phyloP scores from a whole-genome alignment of 2,113 vertebrate species.

The Naja naja region DNA sequence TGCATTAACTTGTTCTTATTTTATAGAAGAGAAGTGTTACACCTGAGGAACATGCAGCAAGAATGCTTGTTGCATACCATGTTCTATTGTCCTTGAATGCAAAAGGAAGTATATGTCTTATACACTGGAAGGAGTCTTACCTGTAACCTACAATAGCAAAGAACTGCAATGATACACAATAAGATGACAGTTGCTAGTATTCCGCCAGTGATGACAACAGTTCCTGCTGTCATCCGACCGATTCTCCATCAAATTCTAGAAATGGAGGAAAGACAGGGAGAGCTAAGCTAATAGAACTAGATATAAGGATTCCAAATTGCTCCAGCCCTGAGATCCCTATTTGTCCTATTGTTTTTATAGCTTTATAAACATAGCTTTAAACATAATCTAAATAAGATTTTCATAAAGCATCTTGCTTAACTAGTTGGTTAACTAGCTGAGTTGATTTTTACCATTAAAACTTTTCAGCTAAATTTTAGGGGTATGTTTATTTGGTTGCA shows the following conservation, averaged over 20 bases:
- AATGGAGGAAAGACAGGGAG: background rate
- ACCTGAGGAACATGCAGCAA: background rate
- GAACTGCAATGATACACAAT: constrained; percentile 95
- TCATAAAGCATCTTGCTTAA: background rate
- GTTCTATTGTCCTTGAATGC: background rate
- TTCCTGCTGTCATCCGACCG: constrained; percentile 99
- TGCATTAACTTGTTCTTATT: background rate
- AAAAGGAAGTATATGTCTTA: background rate
- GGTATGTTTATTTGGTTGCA: background rate
- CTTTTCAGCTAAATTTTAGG: background rate
- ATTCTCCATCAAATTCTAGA: constrained; percentile 95
- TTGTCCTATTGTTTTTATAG: background rate
- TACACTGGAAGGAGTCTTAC: constrained; percentile 62
- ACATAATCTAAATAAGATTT: background rate
- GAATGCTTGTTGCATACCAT: background rate
- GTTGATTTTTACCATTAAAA: background rate
- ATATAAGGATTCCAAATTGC: background rate
- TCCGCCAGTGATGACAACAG: constrained; percentile 99
- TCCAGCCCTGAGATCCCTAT: background rate
- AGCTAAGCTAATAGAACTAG: accelerated
- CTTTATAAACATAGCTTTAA: background rate
- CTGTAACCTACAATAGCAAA: constrained; percentile 99
- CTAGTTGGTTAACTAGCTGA: background rate
- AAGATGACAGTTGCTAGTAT: constrained; percentile 98
- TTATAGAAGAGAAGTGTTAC: background rate